Conservation (phyloP, 2,113 vertebrate genomes). For the Paraplagusia blochii region DNA sequence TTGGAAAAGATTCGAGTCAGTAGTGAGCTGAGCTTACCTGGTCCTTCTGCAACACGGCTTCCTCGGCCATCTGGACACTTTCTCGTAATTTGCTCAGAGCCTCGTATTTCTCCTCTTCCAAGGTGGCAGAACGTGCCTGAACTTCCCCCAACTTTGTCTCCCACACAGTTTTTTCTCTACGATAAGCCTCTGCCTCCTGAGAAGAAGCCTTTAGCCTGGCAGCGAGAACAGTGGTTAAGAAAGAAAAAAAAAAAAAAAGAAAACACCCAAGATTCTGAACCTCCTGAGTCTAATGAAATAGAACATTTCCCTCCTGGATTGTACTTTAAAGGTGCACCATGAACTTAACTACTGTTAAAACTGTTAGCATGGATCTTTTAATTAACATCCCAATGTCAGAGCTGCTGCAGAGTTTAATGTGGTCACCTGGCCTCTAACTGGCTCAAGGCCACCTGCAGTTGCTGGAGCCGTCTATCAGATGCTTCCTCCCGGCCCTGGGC, state of each 20-base stretch:
- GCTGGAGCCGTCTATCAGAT: slow-evolving; percentile 80
- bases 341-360: not conserved
- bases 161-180: slow-evolving; percentile 76
- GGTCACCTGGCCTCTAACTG: slow-evolving; percentile 85
- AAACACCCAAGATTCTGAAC: slow-evolving; percentile 1
- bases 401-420: not conserved
- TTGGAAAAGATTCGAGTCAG: too few species aligned
- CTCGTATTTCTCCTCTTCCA: slow-evolving; percentile 84
- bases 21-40: slow-evolving; percentile 73
- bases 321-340: not conserved
- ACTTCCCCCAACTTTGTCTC: slow-evolving; percentile 82
- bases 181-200: slow-evolving; percentile 78
- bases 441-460: slow-evolving; percentile 81
- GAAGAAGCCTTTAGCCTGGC: slow-evolving; percentile 68
- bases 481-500: slow-evolving; percentile 82
- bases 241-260: too few species aligned
- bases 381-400: not conserved
- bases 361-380: too few species aligned
- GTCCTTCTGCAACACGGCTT: slow-evolving; percentile 85
- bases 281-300: slow-evolving; percentile 5
- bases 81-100: slow-evolving; percentile 81
- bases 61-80: slow-evolving; percentile 86
- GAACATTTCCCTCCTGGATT: slow-evolving; percentile 7
- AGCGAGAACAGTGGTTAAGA: not conserved
- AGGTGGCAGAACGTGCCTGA: slow-evolving; percentile 69